Conservation (phyloP, 1,140 invertebrate species). For the Schlechtendalia chinensis region DNA sequence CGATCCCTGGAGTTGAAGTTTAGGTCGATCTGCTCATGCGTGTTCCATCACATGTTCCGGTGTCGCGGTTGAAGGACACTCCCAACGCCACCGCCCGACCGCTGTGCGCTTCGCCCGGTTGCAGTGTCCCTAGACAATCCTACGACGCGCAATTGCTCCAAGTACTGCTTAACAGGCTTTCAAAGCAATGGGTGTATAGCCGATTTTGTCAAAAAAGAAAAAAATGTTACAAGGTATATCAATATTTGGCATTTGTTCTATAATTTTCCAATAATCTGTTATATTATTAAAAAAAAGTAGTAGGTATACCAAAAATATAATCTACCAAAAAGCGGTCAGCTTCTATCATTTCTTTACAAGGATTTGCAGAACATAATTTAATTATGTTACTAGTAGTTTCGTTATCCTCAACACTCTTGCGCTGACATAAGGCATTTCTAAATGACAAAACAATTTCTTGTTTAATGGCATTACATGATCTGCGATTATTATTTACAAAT, state of each 20-base stretch:
- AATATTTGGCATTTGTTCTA: background rate
- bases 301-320: background rate
- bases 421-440: background rate
- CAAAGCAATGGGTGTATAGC: too few species aligned
- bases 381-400: background rate
- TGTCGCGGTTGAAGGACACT: constrained; percentile 47
- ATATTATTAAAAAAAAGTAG: background rate
- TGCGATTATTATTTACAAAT: background rate
- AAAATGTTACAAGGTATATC: too few species aligned
- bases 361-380: background rate
- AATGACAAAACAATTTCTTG: constrained; percentile 15
- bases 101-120: constrained; percentile 23
- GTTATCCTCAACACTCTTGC: background rate
- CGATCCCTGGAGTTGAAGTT: constrained; percentile 48
- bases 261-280: background rate
- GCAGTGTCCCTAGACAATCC: constrained; percentile 46
- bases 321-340: background rate
- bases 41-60: constrained; percentile 49
- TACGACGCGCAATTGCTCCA: constrained; percentile 45
- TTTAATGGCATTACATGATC: background rate
- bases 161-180: too few species aligned
- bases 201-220: too few species aligned
- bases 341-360: constrained; percentile 12
- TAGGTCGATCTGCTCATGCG: constrained; percentile 50
- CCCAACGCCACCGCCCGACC: constrained; percentile 11